Base-by-base conservation (phyloP, 2,797 vertebrate genomes). In the Neomorphus geoffroyi region DNA sequence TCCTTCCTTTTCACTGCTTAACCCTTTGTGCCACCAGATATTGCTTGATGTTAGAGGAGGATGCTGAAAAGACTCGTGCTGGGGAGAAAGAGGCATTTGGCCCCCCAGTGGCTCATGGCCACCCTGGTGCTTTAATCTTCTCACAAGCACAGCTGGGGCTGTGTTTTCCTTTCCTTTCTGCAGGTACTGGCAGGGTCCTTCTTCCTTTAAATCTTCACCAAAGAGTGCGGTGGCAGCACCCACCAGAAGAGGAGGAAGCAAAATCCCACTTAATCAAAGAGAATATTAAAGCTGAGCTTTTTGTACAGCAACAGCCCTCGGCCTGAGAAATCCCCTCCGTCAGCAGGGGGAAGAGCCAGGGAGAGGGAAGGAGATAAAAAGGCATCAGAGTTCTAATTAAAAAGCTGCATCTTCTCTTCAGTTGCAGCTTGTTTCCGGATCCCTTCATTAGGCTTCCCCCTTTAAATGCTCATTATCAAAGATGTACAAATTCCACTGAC, bases 341-440 rank as follows among this genome's bases (percentile, higher is more conserved):
- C 23, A 8, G 77, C 23, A 5, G 43, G 15, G 54, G 50, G 60
- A 57, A 75, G 79, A 86, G 65, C 8, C 1, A 77, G 56, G n/a
- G 79, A 96, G 80, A 77, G 26, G 46, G 80, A 71, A 90, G 53
- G 73, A 96, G 92, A 93, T 94, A 67, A 93, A 96, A 96, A 86
- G 58, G 72, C 84, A 91, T 82, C 86, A 45, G 92, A 75, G 77
- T 94, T 97, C 93, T 97, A 97, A 97, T 97, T 97, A 97, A 97
- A 96, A 96, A 94, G 77, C 88, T 1, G 78, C 94, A 94, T 87
- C 88, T 85, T 62, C 18, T 71, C 72, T 93, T 95, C 23, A 3
- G 48, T 33, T 85, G 92, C 39, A 9, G 71, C 91, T 94, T 86
- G 43, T 92, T 97, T 94, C 95, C 5, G 3, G 89, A 67, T 95